phyloP scores from a whole-genome alignment of 2,797 vertebrate species.

The Chaenodraco wilsoni region DNA sequence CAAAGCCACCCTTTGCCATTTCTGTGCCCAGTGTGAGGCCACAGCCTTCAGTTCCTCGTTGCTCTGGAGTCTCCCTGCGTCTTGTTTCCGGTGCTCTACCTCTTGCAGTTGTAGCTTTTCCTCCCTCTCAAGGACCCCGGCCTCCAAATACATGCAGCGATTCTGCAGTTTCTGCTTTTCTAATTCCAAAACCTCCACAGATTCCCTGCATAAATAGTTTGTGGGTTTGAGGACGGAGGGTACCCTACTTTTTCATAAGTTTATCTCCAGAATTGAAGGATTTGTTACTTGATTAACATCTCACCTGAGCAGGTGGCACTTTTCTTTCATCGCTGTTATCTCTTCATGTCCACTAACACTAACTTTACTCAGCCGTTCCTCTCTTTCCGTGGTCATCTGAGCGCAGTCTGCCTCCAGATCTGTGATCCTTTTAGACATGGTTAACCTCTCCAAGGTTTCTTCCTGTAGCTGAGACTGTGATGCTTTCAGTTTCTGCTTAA shows the following conservation, averaged over 20 bases:
- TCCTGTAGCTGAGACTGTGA: conserved; percentile 71
- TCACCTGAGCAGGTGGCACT: conserved; percentile 71
- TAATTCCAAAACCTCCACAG: conserved; percentile 52
- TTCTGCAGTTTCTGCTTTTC: conserved; percentile 73
- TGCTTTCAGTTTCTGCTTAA: conserved; percentile 54
- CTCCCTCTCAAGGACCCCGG: conserved; percentile 61
- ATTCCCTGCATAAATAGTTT: conserved; percentile 56
- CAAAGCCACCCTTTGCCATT: conserved; percentile 78
- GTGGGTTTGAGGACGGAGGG: not conserved
- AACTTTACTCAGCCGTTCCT: conserved; percentile 51
- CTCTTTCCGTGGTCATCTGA: conserved; percentile 77
- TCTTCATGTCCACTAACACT: conserved; percentile 59
- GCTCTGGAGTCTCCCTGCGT: conserved; percentile 48
- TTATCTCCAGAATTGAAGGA: not conserved
- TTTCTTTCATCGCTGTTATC: conserved; percentile 58
- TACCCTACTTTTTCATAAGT: not conserved
- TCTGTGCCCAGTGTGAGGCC: conserved; percentile 78
- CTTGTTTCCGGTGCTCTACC: conserved; percentile 59
- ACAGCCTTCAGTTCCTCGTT: conserved; percentile 73
- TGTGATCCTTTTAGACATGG: conserved; percentile 53
- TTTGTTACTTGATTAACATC: not conserved
- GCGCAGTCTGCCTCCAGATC: conserved; percentile 70
- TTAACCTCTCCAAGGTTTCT: conserved; percentile 67
- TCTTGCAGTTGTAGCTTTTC: conserved; percentile 51
- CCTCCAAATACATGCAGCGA: conserved; percentile 62